Evolutionary conservation across 2,113 vertebrate genomes (phyloP).

Genomic region (Ptilonorhynchus violaceus): DNA sequence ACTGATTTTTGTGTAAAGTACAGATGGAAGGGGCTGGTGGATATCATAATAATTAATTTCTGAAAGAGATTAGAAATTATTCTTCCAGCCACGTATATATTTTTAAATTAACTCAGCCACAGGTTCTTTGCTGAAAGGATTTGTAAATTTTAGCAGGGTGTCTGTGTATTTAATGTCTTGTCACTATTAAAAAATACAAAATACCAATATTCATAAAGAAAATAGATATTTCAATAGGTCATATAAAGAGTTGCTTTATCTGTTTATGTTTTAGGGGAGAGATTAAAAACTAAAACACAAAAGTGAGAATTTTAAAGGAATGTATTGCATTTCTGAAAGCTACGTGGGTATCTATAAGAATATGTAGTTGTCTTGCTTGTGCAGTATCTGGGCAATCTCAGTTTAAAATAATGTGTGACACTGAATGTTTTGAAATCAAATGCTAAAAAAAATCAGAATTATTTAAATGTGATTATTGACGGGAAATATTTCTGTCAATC

Average conservation of each 20-base stretch:
- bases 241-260: neutral
- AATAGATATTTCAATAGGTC: neutral
- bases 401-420: neutral
- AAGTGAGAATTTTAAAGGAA: neutral
- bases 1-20: neutral
- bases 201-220: neutral
- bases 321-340: neutral
- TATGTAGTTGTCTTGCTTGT: neutral
- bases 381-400: neutral
- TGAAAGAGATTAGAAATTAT: neutral
- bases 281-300: neutral
- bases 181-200: neutral
- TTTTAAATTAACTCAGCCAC: neutral
- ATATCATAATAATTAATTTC: neutral
- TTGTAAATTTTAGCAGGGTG: neutral
- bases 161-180: neutral
- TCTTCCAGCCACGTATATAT: neutral
- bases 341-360: neutral
- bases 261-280: neutral
- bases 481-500: neutral
- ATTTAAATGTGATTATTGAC: neutral
- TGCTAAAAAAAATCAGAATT: neutral
- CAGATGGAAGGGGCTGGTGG: neutral
- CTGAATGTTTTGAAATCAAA: neutral
- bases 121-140: neutral